These are phyloP conservation scores for Camponotus vicinus DNA, from an alignment of 1,140 invertebrate species.

Conservation along the genomic window DNA sequence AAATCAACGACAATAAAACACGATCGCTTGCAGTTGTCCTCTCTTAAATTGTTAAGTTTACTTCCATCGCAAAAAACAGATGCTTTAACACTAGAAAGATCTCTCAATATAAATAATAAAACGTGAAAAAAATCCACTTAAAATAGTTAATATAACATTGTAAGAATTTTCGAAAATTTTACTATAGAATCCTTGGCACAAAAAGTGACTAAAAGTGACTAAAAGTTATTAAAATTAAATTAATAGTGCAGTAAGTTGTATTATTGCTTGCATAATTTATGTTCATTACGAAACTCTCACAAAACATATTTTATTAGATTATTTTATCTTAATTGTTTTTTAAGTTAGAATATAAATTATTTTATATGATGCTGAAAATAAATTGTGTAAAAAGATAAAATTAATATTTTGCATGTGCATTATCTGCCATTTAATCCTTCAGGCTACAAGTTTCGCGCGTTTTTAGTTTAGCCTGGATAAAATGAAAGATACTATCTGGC, in stretches of 20 bases:
- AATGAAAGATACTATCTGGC: conserved; percentile 6
- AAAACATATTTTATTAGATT: conserved; percentile 3
- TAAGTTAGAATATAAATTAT: background rate
- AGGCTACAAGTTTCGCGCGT: background rate
- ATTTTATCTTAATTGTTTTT: background rate
- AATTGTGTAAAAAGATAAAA: background rate
- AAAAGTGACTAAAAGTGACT: background rate
- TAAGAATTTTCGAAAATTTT: background rate
- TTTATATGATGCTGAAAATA: background rate
- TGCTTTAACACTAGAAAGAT: background rate
- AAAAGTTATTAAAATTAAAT: conserved; percentile 7
- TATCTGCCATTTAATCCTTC: background rate
- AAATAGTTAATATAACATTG: background rate
- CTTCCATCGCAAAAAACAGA: background rate
- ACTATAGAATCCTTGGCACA: background rate
- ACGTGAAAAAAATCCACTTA: background rate
- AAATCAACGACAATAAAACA: conserved; percentile 17
- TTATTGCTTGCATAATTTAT: background rate
- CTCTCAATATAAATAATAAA: background rate
- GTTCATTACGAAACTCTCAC: background rate
- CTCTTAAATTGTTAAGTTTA: background rate
- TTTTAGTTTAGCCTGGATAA: conserved; percentile 10
- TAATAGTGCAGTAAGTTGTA: background rate
- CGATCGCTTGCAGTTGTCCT: background rate
- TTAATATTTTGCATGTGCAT: background rate